phyloP scores from a whole-genome alignment of 1,140 invertebrate species.

The Drosophila novamexicana region DNA sequence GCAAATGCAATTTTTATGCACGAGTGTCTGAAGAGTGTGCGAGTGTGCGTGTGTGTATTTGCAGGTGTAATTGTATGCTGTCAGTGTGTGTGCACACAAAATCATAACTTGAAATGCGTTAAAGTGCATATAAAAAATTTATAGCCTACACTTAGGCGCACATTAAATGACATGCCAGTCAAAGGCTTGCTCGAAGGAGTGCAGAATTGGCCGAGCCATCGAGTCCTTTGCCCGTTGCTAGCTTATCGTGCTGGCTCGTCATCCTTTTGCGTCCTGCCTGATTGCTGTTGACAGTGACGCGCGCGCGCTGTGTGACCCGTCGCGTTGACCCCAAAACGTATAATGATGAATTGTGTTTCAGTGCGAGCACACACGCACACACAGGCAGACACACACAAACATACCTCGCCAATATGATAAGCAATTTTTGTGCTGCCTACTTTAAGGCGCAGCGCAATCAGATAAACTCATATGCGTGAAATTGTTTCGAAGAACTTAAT shows the following conservation, averaged over 20 bases:
- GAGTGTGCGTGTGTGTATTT: background rate
- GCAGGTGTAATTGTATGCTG: background rate
- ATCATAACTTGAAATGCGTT: constrained; percentile 81
- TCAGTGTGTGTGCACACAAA: constrained; percentile 38
- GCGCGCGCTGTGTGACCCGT: constrained; percentile 12
- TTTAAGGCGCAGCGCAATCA: constrained; percentile 2
- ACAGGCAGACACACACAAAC: constrained; percentile 9
- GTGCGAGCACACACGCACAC: constrained; percentile 26
- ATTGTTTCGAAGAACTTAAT: constrained; percentile 3
- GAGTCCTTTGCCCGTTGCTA: background rate
- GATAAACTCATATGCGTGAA: background rate
- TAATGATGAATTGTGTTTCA: constrained; percentile 67
- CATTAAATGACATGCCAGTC: constrained; percentile 76
- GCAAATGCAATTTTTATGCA: constrained; percentile 57
- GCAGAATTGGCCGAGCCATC: background rate
- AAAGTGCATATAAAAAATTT: constrained; percentile 82
- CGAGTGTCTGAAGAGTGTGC: constrained; percentile 1
- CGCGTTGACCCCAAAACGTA: constrained; percentile 65
- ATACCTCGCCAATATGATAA: constrained; percentile 1
- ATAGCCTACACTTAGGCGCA: constrained; percentile 77
- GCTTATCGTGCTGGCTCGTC: constrained; percentile 29
- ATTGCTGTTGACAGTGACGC: constrained; percentile 54
- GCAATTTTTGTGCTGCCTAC: constrained; percentile 5
- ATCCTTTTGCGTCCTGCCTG: constrained; percentile 29
- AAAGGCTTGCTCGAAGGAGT: constrained; percentile 55